These are phyloP conservation scores for Camelus bactrianus DNA, from an alignment of 2,113 vertebrate species.

Conservation along the genomic window DNA sequence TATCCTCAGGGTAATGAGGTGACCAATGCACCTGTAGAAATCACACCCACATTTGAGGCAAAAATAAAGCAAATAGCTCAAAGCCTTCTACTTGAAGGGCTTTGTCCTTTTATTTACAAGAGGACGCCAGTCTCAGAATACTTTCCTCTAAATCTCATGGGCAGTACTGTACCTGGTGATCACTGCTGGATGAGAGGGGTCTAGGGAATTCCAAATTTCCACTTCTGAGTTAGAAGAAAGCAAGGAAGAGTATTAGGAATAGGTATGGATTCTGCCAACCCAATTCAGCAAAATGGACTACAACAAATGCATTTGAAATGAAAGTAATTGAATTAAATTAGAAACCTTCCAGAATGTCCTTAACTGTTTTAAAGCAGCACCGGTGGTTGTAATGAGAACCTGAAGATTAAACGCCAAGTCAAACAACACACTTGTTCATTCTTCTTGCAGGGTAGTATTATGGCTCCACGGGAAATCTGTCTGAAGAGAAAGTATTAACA, in stretches of 20 bases:
- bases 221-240: neutral
- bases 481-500: conserved; percentile 15
- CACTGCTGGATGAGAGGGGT: neutral
- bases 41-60: neutral
- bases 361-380: neutral
- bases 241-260: neutral
- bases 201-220: neutral
- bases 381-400: neutral
- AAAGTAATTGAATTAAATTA: neutral
- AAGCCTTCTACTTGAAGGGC: neutral
- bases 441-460: neutral
- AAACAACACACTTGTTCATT: neutral
- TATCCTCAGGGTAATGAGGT: neutral
- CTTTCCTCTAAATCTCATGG: neutral
- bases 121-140: neutral
- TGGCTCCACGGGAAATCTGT: neutral
- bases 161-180: neutral
- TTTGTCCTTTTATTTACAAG: neutral
- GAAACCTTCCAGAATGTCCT: neutral
- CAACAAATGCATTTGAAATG: neutral
- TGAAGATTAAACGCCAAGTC: neutral
- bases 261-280: neutral
- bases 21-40: neutral
- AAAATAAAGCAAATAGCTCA: neutral
- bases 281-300: neutral